Conservation (phyloP, 64 coral and sea anemone species). For the Montipora cactus region DNA sequence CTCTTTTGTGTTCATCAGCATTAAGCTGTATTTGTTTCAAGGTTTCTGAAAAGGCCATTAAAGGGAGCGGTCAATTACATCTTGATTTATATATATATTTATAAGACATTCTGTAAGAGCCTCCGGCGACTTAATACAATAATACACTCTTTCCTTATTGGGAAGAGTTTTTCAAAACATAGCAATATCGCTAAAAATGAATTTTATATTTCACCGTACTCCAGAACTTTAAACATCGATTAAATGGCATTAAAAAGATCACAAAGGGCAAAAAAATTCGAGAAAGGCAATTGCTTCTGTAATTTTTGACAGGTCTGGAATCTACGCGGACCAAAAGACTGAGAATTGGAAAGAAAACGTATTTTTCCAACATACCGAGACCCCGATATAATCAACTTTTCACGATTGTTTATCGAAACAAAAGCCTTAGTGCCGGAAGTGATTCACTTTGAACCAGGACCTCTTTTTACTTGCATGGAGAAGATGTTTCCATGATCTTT, state of each 20-base stretch:
- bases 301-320: too few relatives aligned
- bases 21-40: too few relatives aligned
- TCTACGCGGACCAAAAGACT: background rate
- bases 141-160: background rate
- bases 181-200: background rate
- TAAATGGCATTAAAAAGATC: background rate
- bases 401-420: conserved; percentile 15
- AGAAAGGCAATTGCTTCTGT: background rate
- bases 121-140: background rate
- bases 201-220: background rate
- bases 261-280: background rate
- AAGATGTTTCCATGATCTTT: background rate
- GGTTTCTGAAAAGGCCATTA: too few relatives aligned
- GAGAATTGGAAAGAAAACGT: background rate
- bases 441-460: too few relatives aligned
- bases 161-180: background rate
- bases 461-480: background rate
- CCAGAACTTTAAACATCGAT: background rate
- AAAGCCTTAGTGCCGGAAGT: background rate
- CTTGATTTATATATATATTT: background rate
- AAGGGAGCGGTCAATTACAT: background rate
- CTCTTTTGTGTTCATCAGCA: too few relatives aligned
- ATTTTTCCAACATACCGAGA: background rate
- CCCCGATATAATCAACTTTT: conserved; percentile 17
- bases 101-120: background rate